Evolutionary conservation across 2,113 vertebrate species (phyloP), one percentile per base, ranked within the genome.

Genomic region (Poecilia latipinna): DNA sequence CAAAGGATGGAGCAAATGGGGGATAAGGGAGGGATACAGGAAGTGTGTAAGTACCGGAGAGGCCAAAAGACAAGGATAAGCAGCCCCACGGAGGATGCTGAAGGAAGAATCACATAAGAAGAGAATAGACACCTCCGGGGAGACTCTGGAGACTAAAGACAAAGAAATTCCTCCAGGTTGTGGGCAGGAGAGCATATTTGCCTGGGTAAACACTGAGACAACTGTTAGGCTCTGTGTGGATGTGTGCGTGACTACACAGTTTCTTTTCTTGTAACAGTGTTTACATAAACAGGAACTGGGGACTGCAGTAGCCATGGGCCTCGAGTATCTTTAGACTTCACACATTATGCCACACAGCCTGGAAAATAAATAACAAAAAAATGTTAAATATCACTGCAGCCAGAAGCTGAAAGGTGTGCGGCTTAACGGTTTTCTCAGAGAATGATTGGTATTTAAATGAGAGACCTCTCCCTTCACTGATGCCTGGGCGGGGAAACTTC

Each of bases 121-220:
- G 70, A 80, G 67, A 80, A 62, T 61, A 82, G 77, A 74, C 70
- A 78, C 75, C 75, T 82, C 42, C 29, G 32, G 84, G 70, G 66
- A 79, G 29, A 70, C 69, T 72, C 86, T 70, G 68, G 78, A 72
- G 83, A 80, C 48, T 65, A n/a, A 65, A 80, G 39, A 62, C 61
- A 62, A 24, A 71, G n/a, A 68, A 28, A 51, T 65, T 75, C 64
- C 39, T 44, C 64, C 74, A 70, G 62, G 68, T 72, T 75, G 76
- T 81, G 76, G 75, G 76, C 70, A 72, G 75, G 26, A 73, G 74
- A 77, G 51, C 69, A 84, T 79, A 85, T 89, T 88, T 88, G 65
- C 70, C 73, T 1, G 4, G 83, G 72, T 75, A 86, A 90, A 88
- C 78, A 80, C 32, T 62, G 29, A 79, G 44, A 75, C 61, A 65